Conservation (phyloP, 2,797 vertebrate genomes). For the Pelodytes ibericus region DNA sequence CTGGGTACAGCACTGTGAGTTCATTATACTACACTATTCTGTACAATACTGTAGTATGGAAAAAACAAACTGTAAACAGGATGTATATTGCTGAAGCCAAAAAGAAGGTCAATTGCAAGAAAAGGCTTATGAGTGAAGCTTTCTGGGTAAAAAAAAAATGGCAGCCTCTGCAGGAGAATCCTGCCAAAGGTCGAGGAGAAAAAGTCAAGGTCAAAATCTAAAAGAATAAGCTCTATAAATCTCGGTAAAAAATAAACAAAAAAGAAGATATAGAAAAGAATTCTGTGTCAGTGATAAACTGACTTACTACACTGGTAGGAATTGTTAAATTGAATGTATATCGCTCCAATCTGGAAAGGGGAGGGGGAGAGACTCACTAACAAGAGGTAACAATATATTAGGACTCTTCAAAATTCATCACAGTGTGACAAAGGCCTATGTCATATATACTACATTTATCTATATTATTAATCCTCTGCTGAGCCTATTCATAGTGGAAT, state of each 20-base stretch:
- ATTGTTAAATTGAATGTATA: constrained; percentile 42
- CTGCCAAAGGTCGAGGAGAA: too few relatives aligned
- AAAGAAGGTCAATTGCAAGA: too few relatives aligned
- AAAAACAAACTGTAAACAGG: too few relatives aligned
- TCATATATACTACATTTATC: constrained; percentile 44
- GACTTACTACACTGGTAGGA: constrained; percentile 1
- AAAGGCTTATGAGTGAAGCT: too few relatives aligned
- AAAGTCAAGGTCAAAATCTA: neutral
- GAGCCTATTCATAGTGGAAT: constrained; percentile 47
- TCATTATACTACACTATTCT: too few relatives aligned
- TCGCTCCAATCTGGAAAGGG: neutral
- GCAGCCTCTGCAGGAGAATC: too few relatives aligned
- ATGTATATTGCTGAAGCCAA: too few relatives aligned
- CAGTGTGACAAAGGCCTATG: constrained; percentile 31
- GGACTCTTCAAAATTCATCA: constrained; percentile 44
- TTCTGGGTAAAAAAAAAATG: too few relatives aligned
- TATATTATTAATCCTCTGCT: constrained; percentile 52
- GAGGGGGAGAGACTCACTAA: constrained; percentile 18
- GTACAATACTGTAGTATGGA: too few relatives aligned
- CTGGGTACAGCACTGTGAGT: too few relatives aligned
- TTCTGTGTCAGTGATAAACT: neutral
- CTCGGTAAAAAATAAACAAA: neutral
- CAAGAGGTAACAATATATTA: constrained; percentile 38
- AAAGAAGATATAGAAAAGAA: neutral
- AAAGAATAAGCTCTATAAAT: neutral